Evolutionary conservation across 2,797 vertebrate genomes (phyloP).

Genomic region (Lagorchestes hirsutus): DNA sequence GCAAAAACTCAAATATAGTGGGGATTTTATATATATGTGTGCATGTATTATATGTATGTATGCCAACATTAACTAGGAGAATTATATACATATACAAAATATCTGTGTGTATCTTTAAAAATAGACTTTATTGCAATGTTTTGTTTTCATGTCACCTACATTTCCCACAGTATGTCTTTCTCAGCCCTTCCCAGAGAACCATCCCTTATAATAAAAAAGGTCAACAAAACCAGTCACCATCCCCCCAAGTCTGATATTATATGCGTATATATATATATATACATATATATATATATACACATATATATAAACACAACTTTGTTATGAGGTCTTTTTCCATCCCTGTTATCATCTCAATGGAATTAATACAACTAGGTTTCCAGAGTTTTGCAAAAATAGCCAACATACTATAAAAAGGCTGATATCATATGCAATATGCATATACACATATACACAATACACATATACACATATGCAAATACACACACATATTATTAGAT

Average conservation of each 20-base stretch:
- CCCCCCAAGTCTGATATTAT: neutral
- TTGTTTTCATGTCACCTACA: neutral
- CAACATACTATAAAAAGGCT: neutral
- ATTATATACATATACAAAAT: neutral
- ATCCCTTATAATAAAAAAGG: neutral
- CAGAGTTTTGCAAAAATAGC: neutral
- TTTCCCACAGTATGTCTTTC: neutral
- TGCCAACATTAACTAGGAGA: neutral
- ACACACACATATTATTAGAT: conserved; percentile 2
- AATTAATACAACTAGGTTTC: conserved; percentile 6
- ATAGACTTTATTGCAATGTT: neutral
- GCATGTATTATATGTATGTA: conserved; percentile 7
- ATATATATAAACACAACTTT: conserved; percentile 2
- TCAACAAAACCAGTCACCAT: neutral
- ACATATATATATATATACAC: conserved; percentile 1
- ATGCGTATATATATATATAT: neutral
- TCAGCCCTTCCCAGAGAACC: neutral
- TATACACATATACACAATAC: neutral
- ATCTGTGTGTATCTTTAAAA: conserved; percentile 22
- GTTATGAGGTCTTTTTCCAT: conserved; percentile 13
- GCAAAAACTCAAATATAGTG: conserved; percentile 74
- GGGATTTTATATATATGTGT: conserved; percentile 3
- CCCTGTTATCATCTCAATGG: conserved; percentile 21
- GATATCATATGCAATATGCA: neutral
- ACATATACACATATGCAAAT: neutral